A percentile compares a stretch with the other conserved stretches of the same genome.
Evolutionary conservation across 2,888 invertebrate genomes (phyloP).

Genomic region (Neoitamus cyanurus): DNA sequence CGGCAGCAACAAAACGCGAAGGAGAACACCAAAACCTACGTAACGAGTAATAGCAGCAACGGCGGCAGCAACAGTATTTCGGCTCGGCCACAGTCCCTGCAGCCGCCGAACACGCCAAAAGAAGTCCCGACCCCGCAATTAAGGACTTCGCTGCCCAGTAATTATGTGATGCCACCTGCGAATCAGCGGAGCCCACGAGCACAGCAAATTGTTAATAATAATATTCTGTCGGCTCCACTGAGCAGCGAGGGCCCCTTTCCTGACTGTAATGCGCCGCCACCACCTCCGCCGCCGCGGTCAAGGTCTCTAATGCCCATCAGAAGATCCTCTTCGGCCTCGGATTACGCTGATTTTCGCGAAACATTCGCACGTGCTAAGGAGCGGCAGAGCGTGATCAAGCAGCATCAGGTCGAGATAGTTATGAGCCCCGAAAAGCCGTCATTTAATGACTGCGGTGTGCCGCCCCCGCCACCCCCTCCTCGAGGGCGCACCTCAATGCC

Average conservation of each 20-base stretch:
- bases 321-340: conserved; percentile 77
- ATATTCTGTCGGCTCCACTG: conserved; percentile 11
- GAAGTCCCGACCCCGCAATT: conserved; percentile 55
- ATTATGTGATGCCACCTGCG: conserved; percentile 6
- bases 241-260: conserved; percentile 40
- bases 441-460: conserved; percentile 66
- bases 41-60: conserved; percentile 28
- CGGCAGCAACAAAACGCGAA: conserved; percentile 70
- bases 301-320: conserved; percentile 63
- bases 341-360: conserved; percentile 70
- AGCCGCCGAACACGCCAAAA: conserved; percentile 55
- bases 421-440: conserved; percentile 64
- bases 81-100: conserved; percentile 61
- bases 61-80: neutral
- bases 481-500: conserved; percentile 58
- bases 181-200: conserved; percentile 38
- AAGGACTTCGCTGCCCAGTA: conserved; percentile 63
- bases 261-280: conserved; percentile 58
- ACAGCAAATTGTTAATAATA: conserved; percentile 45
- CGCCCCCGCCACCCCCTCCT: conserved; percentile 67
- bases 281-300: conserved; percentile 64
- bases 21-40: conserved; percentile 52
- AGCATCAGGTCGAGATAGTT: conserved; percentile 53
- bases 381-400: conserved; percentile 57
- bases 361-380: conserved; percentile 57